phyloP scores from a whole-genome alignment of 2,888 invertebrate genomes.

The Apomyelois bistriatella region DNA sequence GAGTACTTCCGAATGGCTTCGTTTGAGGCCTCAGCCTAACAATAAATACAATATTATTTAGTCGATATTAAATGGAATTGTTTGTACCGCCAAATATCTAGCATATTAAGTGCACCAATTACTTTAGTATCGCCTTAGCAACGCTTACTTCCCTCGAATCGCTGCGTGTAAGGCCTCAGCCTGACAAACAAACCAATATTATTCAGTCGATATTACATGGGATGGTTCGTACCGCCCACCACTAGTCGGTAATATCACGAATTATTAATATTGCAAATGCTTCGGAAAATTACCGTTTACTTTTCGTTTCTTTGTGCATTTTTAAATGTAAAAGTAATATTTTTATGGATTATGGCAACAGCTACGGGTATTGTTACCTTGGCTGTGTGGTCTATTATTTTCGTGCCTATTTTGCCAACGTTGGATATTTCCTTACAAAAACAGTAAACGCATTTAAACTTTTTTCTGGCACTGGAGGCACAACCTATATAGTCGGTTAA shows the following conservation, averaged over 20 bases:
- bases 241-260: neutral
- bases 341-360: too few species aligned
- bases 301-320: neutral
- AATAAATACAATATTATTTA: slow-evolving; percentile 28
- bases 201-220: slow-evolving; percentile 27
- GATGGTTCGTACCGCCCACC: slow-evolving; percentile 13
- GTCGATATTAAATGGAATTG: slow-evolving; percentile 29
- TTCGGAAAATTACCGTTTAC: neutral
- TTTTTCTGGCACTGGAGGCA: too few species aligned
- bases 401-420: too few species aligned
- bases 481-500: too few species aligned
- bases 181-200: slow-evolving; percentile 26
- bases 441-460: too few species aligned
- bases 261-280: slow-evolving; percentile 8
- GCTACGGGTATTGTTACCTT: too few species aligned
- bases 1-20: too few species aligned
- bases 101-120: too few species aligned
- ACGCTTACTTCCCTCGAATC: neutral
- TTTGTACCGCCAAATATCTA: too few species aligned
- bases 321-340: neutral
- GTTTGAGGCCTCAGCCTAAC: neutral
- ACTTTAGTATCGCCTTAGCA: too few species aligned
- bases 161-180: neutral
- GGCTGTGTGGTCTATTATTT: too few species aligned
- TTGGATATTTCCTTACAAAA: too few species aligned